Percentiles rank a stretch among this genome's conserved stretches.
phyloP scores from a whole-genome alignment of 1,140 invertebrate species.

The Battus philenor region DNA sequence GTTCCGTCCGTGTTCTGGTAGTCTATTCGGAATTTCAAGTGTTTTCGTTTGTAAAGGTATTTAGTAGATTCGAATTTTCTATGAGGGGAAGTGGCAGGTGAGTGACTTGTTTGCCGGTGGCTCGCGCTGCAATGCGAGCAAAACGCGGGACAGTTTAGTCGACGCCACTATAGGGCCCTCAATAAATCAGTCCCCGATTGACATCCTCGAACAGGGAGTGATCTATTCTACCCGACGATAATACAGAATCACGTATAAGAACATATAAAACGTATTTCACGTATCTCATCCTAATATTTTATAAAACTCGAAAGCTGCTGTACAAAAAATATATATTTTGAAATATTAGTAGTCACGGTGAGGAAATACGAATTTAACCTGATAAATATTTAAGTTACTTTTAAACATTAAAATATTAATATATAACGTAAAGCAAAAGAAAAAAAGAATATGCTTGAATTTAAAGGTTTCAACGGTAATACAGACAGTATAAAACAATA shows the following conservation, averaged over 20 bases:
- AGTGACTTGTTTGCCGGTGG: conserved; percentile 71
- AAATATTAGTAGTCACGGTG: too few relatives aligned
- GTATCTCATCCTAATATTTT: neutral
- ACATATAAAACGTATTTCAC: conserved; percentile 34
- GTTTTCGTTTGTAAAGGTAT: conserved; percentile 71
- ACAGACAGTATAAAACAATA: too few relatives aligned
- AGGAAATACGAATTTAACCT: too few relatives aligned
- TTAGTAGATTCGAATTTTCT: conserved; percentile 66
- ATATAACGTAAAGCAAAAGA: too few relatives aligned
- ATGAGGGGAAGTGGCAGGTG: conserved; percentile 66
- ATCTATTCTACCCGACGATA: conserved; percentile 67
- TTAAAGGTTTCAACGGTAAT: too few relatives aligned
- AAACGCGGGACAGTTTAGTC: conserved; percentile 66
- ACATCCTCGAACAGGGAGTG: conserved; percentile 70
- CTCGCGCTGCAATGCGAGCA: conserved; percentile 52
- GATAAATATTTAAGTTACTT: too few relatives aligned
- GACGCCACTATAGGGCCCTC: conserved; percentile 49
- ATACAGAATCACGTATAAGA: conserved; percentile 63
- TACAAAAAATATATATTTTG: neutral
- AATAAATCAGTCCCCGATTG: conserved; percentile 72
- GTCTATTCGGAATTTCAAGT: conserved; percentile 70
- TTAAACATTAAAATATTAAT: too few relatives aligned
- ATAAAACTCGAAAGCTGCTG: neutral
- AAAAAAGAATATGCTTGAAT: too few relatives aligned
- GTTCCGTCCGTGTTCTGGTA: conserved; percentile 66